Base-by-base conservation (phyloP, 2,888 invertebrate genomes). In the Caenorhabditis sp. region DNA sequence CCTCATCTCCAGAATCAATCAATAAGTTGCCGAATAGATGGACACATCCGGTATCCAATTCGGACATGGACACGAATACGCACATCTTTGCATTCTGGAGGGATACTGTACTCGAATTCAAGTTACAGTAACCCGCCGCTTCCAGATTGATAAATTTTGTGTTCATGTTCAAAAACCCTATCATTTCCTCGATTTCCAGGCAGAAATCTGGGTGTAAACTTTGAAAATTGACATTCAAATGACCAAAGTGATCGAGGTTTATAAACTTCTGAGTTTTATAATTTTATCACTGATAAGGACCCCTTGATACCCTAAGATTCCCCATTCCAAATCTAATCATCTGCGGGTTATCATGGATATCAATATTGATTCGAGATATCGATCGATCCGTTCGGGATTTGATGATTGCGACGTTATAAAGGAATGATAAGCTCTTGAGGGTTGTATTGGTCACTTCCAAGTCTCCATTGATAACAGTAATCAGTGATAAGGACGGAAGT, bases 191-290 rank as follows among this genome's bases (percentile, higher is more conserved):
- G 20, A 62, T 32, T 8, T 51, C 44, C 2, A 71, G 4, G 28
- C 71, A 71, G 11, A 71, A 71, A n/a, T 71, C 71, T 0, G 62
- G 61, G 15, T 71, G 71, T 6, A 44, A 20, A 22, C 55, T 61
- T 13, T 61, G 5, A 2, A 71, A 24, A n/a, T 62, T 62, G 5
- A 71, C 1, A 0, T 4, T 9, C 9, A 71, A 62, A 5, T n/a
- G 37, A 22, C 40, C 40, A 1, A 24, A n/a, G 20, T 18, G n/a
- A 5, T 32, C 28, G 8, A 24, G 26, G 20, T 62, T 50, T n/a
- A 26, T 11, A 8, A 37, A 9, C 1, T 18, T 35, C 58, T 58
- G 58, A 58, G n/a, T n/a, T n/a, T n/a, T n/a, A n/a, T n/a, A n/a
- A n/a, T n/a, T n/a, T n/a, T n/a, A 58, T 20, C 18, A 3, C 2